Evolutionary conservation across 2,888 invertebrate genomes (phyloP), one percentile per base, ranked within the genome.

Genomic region (Emmelina monodactyla): DNA sequence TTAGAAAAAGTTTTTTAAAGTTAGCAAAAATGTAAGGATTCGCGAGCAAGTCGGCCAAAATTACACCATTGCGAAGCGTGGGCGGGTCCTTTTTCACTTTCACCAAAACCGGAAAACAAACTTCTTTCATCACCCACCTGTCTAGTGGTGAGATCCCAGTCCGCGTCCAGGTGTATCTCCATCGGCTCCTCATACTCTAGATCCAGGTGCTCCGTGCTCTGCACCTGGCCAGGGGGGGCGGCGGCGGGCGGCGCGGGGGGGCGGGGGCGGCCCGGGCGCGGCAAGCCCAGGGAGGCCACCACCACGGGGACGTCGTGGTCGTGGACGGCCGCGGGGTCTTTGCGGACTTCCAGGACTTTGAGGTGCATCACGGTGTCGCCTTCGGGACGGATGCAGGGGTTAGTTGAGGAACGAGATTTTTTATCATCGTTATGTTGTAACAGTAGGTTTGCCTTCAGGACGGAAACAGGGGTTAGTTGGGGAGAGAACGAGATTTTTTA

Each of bases 71-170:
- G n/a, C n/a, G n/a, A n/a, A n/a, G n/a, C n/a, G n/a, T n/a, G n/a
- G n/a, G n/a, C n/a, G n/a, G n/a, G n/a, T n/a, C n/a, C n/a, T n/a
- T n/a, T n/a, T n/a, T n/a, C n/a, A n/a, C n/a, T n/a, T n/a, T n/a
- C n/a, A n/a, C n/a, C n/a, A n/a, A n/a, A n/a, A n/a, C n/a, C n/a
- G n/a, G n/a, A n/a, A n/a, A n/a, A n/a, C n/a, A n/a, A n/a, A n/a
- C n/a, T n/a, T n/a, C n/a, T n/a, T n/a, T 6, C 19, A 9, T 19
- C 19, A 33, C 22, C 31, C 29, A 92, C 92, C 84, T 95, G 95
- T 62, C 94, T 89, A 1, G 97, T 96, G 1, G 96, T 96, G 19
- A 97, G 83, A 61, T 97, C 97, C 95, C 96, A 96, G 40, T 91
- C 88, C 28, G 90, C 87, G 3, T 66, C 66, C 40, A 64, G 41